Evolutionary conservation across 2,797 vertebrate genomes (phyloP), one percentile per base, ranked within the genome.

Genomic region (Rhinichthys osculus): DNA sequence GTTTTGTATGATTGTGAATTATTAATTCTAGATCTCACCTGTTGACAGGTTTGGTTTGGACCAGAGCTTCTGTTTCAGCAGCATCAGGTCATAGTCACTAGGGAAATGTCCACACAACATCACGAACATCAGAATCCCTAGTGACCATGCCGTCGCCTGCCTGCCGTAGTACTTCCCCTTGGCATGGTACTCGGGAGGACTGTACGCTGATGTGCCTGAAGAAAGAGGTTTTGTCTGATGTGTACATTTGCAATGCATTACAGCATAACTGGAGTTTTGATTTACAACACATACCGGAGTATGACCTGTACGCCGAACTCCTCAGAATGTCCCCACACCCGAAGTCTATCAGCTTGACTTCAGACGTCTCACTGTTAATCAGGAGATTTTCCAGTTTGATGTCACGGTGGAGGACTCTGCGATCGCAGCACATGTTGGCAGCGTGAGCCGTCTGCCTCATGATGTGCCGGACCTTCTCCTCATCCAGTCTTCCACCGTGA

Each of bases 271-370:
- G 7, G 3, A 9, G 52, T 11, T 47, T 47, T 47, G 44, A 47
- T 13, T 14, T 3, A 27, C 57, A 13, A 73, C 4, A 27, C 70
- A 27, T 44, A 72, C 70, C 70, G 1, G 0, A 2, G 7, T 16
- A 72, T 44, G 70, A 44, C 70, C 3, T 44, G 70, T 44, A 72
- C 0, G 23, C 13, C 2, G 40, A 8, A 1, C 13, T 72, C 70
- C 23, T 72, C 70, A 72, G 11, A 8, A 70, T 35, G 42, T 72
- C 67, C 7, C 84, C 76, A 16, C 64, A 70, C 35, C 77, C 77
- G 17, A 85, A 85, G 23, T 85, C 83, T 6, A 85, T 85, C 7
- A 85, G n/a, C 19, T 80, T 85, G 66, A 85, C 66, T 9, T 72
- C 11, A 0, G 42, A 59, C 1, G 76, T 85, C 38, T 47, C 40